These are phyloP conservation scores for Cryptoblepharus egeriae DNA, from an alignment of 2,797 vertebrate genomes.

Conservation along the genomic window DNA sequence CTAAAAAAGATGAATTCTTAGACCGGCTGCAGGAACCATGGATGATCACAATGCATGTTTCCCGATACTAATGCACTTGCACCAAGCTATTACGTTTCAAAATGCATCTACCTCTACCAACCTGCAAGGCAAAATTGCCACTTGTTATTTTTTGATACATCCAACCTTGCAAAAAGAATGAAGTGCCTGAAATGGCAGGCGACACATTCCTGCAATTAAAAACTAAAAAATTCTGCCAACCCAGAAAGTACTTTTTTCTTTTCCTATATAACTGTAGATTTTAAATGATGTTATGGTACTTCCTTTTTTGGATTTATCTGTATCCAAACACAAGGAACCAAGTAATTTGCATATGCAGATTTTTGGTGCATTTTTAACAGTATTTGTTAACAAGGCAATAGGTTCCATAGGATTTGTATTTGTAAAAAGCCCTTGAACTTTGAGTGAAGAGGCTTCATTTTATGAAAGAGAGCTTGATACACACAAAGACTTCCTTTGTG, in stretches of 20 bases:
- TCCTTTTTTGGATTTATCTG: neutral
- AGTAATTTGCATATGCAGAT: constrained; percentile 3
- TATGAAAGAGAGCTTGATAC: constrained; percentile 16
- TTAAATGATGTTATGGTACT: constrained; percentile 26
- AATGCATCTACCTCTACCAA: neutral
- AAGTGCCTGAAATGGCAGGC: constrained; percentile 17
- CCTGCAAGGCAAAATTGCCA: constrained; percentile 21
- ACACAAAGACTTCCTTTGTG: constrained; percentile 51
- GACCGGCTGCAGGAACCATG: constrained; percentile 2
- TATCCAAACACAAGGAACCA: neutral
- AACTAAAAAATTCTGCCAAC: neutral
- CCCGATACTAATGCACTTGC: constrained; percentile 3
- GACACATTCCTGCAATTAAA: constrained; percentile 35
- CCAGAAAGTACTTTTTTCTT: constrained; percentile 38
- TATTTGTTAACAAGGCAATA: constrained; percentile 25
- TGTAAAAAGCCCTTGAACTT: constrained; percentile 44
- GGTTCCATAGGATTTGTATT: constrained; percentile 40
- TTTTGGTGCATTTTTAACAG: constrained; percentile 29
- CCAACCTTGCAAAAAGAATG: neutral
- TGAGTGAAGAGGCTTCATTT: constrained; percentile 27
- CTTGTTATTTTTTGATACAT: constrained; percentile 11
- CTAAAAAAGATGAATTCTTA: constrained; percentile 30
- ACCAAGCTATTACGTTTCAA: constrained; percentile 29
- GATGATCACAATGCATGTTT: constrained; percentile 52
- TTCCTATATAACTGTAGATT: constrained; percentile 8